Conservation (phyloP, 1,140 invertebrate species). For the Saccostrea cuccullata region DNA sequence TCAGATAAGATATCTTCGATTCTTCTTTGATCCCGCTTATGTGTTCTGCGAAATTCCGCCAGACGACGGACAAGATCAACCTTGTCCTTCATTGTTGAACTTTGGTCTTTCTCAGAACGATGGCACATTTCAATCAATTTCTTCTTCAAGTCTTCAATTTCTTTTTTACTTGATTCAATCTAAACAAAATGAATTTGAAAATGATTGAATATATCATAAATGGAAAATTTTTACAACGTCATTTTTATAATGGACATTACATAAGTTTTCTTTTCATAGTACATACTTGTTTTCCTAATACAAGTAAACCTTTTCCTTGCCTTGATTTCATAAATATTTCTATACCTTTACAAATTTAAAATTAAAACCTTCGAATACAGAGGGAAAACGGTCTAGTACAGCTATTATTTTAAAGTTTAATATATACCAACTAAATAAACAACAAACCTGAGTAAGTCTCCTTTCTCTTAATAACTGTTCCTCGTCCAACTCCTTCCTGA, state of each 20-base stretch:
- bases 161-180: slow-evolving; percentile 59
- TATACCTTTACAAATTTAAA: too few species aligned
- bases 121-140: slow-evolving; percentile 64
- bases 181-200: slow-evolving; percentile 39
- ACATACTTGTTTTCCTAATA: too few species aligned
- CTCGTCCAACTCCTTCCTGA: slow-evolving; percentile 63
- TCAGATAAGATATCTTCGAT: slow-evolving; percentile 63
- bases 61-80: slow-evolving; percentile 63
- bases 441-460: slow-evolving; percentile 47
- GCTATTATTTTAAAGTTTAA: background rate
- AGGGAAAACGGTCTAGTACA: background rate
- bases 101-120: slow-evolving; percentile 62
- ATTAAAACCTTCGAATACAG: too few species aligned
- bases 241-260: too few species aligned
- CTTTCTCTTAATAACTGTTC: slow-evolving; percentile 49
- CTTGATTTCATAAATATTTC: too few species aligned
- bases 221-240: too few species aligned
- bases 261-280: too few species aligned
- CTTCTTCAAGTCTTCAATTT: slow-evolving; percentile 58
- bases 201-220: background rate
- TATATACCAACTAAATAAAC: background rate
- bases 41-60: slow-evolving; percentile 63
- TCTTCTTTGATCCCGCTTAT: slow-evolving; percentile 63
- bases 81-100: slow-evolving; percentile 65
- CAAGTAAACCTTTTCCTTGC: too few species aligned